phyloP scores from a whole-genome alignment of 2,113 vertebrate genomes.

The Prolemur simus region DNA sequence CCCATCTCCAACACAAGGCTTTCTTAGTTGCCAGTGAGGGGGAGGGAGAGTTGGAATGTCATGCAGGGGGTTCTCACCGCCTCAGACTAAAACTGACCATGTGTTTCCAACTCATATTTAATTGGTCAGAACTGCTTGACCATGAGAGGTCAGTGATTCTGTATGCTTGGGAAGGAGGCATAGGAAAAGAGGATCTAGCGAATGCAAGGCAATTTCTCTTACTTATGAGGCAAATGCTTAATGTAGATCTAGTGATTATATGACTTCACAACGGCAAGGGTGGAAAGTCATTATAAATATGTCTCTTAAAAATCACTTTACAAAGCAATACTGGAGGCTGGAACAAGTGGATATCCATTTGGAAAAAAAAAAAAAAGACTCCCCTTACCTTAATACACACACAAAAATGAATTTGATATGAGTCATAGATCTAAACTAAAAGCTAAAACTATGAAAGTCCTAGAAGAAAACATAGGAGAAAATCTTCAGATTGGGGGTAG shows the following conservation, averaged over 20 bases:
- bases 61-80: not conserved
- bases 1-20: not conserved
- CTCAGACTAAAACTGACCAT: not conserved
- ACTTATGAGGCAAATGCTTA: not conserved
- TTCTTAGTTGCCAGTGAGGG: not conserved
- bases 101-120: not conserved
- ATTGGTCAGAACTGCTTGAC: not conserved
- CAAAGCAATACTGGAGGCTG: not conserved
- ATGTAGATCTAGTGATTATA: not conserved
- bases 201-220: not conserved
- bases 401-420: not conserved
- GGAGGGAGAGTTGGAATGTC: not conserved
- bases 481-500: not conserved
- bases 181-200: not conserved
- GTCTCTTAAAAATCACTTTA: not conserved
- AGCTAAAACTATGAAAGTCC: not conserved
- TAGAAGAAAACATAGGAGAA: not conserved
- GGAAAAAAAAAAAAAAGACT: not conserved
- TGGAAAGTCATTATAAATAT: not conserved
- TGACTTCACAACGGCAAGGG: not conserved
- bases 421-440: not conserved
- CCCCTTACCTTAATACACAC: not conserved
- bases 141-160: not conserved
- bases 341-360: not conserved
- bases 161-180: not conserved